Evolutionary conservation across 2,888 invertebrate genomes (phyloP), one percentile per base, ranked within the genome.

Genomic region (Macrophya annulata): DNA sequence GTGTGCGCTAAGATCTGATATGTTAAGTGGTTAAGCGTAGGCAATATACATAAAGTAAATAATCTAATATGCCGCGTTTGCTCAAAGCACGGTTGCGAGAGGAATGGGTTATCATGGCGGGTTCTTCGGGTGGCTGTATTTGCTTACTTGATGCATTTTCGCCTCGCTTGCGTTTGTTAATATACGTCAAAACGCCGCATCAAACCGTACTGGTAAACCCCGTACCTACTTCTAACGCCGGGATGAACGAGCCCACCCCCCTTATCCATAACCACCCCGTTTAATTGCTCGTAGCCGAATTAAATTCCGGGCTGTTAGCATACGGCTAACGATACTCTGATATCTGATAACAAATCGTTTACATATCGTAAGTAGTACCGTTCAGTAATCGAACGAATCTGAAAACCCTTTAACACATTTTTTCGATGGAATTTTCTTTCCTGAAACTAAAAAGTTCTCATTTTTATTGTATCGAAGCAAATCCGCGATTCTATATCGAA

Each of bases 131-230:
- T 37, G 43, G 40, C 68, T 83, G 59, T 83, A 83, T 83, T 83
- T 83, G 68, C 82, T 68, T 83, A 83, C 82, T 21, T 83, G 82
- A 83, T 83, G 82, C 82, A 83, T 83, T 83, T 83, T 83, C 82
- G 82, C 82, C 82, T 83, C 65, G 82, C 68, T 83, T 83, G 82
- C 82, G 82, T 68, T 83, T 68, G 82, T 68, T 83, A 68, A 83
- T 83, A 83, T 81, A 81, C 62, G 81, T 81, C 68, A 62, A 68
- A 83, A 83, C 59, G 31, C 37, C 43, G 15, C 31, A 59, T 1
- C 37, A 48, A 25, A 77, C 76, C 51, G 12, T 31, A 59, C 25
- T 40, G 62, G n/a, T 55, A 21, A 31, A 31, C 43, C 37, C 15
- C 21, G 40, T 62, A 43, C 12, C 31, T 55, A 48, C 37, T 62